Evolutionary conservation across 2,888 invertebrate genomes (phyloP).

Genomic region (Hydroisotoma schaefferi): DNA sequence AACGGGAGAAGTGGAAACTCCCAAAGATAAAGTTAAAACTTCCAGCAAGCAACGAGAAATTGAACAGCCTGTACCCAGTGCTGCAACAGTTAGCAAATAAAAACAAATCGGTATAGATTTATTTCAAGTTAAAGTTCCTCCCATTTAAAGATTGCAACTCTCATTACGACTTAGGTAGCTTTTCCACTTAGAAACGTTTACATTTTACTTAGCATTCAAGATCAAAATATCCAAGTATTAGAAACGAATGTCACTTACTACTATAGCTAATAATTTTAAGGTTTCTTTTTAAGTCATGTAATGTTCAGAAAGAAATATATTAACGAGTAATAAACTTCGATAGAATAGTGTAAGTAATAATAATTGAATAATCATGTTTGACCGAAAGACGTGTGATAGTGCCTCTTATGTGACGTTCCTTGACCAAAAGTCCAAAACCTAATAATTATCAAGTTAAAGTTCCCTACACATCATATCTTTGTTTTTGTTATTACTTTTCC

Average conservation of each 20-base stretch:
- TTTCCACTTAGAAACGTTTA: not conserved
- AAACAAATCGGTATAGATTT: too few species aligned
- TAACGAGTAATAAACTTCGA: not conserved
- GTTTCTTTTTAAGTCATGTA: not conserved
- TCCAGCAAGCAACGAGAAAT: slow-evolving; percentile 93
- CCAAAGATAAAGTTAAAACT: slow-evolving; percentile 92
- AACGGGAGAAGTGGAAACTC: slow-evolving; percentile 87
- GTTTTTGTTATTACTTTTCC: not conserved
- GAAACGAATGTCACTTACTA: too few species aligned
- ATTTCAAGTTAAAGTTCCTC: not conserved
- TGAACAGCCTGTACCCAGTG: slow-evolving; percentile 60
- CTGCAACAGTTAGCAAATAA: slow-evolving; percentile 11
- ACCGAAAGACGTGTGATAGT: slow-evolving; percentile 14
- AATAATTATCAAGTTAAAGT: not conserved
- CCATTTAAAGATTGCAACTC: not conserved
- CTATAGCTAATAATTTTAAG: not conserved
- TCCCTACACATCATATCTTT: not conserved
- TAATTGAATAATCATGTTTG: not conserved
- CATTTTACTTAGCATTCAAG: not conserved
- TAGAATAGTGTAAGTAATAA: not conserved
- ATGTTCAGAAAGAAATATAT: not conserved
- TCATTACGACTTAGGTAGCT: not conserved
- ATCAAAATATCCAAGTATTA: too few species aligned
- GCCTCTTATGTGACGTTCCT: slow-evolving; percentile 1
- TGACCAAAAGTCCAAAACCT: slow-evolving; percentile 2